Percentiles rank a stretch among this genome's conserved stretches.
These are phyloP conservation scores for Polyommatus icarus DNA, from an alignment of 2,888 invertebrate species.

Conservation along the genomic window DNA sequence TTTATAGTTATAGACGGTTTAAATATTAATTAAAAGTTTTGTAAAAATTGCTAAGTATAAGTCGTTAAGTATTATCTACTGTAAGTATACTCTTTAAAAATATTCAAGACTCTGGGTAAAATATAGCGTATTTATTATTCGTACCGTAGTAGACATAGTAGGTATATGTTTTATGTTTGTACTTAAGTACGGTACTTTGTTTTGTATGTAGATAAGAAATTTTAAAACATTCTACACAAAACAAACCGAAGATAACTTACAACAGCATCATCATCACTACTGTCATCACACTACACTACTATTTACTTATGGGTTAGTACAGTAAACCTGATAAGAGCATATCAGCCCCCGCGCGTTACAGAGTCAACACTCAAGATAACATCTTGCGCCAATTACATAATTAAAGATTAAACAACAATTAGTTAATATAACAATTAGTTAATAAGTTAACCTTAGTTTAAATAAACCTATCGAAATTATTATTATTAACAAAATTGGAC, in stretches of 20 bases:
- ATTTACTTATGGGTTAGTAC: background rate
- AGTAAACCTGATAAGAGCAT: background rate
- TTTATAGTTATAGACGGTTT: no score
- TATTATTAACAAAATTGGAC: no score
- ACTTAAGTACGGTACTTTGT: no score
- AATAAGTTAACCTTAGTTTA: background rate
- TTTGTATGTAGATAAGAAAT: background rate
- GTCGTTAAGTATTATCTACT: no score
- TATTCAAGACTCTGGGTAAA: no score
- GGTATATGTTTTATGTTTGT: no score
- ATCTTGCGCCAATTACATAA: conserved; percentile 13
- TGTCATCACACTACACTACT: no score
- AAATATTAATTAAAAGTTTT: no score
- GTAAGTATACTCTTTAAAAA: no score
- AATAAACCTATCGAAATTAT: no score
- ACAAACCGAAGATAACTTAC: background rate
- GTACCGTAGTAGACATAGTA: background rate
- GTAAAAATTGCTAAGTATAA: no score
- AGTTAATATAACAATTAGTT: background rate
- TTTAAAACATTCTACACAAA: background rate
- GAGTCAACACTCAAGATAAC: conserved; percentile 12
- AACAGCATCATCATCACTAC: background rate
- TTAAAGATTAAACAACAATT: background rate
- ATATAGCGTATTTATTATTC: background rate
- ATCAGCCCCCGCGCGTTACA: conserved; percentile 10